Conservation (phyloP, 30 jellyfish, hydroid and myxozoan species). For the Aurelia sp. region DNA sequence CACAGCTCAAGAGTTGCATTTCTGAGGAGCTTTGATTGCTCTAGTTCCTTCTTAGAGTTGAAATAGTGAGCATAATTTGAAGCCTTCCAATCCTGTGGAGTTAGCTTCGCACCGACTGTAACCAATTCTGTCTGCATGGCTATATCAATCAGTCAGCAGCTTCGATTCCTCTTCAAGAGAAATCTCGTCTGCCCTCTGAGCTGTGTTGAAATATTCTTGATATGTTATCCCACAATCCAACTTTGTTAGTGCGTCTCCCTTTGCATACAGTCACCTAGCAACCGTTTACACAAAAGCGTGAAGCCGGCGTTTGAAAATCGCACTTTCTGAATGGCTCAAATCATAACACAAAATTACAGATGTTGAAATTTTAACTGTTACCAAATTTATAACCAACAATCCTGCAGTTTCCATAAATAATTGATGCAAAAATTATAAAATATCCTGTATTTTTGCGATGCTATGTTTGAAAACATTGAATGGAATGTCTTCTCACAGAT, state of each 20-base stretch:
- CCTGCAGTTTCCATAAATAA: too few relatives aligned
- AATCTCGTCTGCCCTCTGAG: not conserved
- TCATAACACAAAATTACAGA: too few relatives aligned
- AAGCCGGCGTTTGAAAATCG: not conserved
- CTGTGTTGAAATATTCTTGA: not conserved
- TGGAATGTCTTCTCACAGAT: too few relatives aligned
- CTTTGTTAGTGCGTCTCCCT: slow-evolving; percentile 12
- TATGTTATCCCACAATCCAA: not conserved
- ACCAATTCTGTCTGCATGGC: slow-evolving; percentile 67
- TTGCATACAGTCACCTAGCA: slow-evolving; percentile 41
- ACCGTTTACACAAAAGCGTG: slow-evolving; percentile 19
- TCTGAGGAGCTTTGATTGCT: slow-evolving; percentile 66
- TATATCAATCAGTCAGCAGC: not conserved
- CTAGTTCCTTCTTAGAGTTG: slow-evolving; percentile 67
- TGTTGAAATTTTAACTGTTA: too few relatives aligned
- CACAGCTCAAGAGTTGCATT: slow-evolving; percentile 61
- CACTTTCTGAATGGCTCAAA: too few relatives aligned
- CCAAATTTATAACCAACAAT: too few relatives aligned
- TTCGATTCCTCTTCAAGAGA: not conserved
- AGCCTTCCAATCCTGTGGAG: slow-evolving; percentile 77
- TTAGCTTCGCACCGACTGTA: slow-evolving; percentile 48
- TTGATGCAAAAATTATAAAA: too few relatives aligned
- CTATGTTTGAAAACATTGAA: too few relatives aligned
- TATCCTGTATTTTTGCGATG: too few relatives aligned
- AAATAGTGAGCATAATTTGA: slow-evolving; percentile 67